A percentile compares a stretch with the other conserved stretches of the same genome.
phyloP scores from a whole-genome alignment of 2,113 vertebrate species.

The Anas platyrhynchos region DNA sequence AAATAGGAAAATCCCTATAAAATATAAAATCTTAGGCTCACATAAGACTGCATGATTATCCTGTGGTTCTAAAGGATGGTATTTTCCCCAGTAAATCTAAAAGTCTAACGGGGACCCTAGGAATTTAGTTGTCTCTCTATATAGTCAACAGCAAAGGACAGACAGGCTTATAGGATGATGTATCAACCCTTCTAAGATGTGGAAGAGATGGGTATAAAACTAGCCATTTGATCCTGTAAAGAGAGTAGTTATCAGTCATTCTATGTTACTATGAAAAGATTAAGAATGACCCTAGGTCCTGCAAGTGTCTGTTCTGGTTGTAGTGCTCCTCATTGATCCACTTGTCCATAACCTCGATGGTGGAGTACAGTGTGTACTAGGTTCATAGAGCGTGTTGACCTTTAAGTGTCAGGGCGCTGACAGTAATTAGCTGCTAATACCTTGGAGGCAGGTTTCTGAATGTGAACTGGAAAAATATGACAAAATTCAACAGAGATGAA shows the following conservation, averaged over 20 bases:
- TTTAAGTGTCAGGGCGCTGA: neutral
- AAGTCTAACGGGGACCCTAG: neutral
- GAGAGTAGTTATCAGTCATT: neutral
- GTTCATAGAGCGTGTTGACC: neutral
- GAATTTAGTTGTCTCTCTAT: neutral
- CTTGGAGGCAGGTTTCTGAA: neutral
- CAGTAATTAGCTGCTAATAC: neutral
- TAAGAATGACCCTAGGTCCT: neutral
- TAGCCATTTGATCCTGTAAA: neutral
- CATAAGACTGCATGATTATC: neutral
- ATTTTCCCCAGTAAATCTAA: neutral
- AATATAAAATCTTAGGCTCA: neutral
- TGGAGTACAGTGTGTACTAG: neutral
- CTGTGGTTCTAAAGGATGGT: neutral
- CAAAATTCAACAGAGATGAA: neutral
- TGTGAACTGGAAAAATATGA: neutral
- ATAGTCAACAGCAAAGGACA: neutral
- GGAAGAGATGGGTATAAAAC: neutral
- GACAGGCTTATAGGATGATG: neutral
- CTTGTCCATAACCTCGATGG: neutral
- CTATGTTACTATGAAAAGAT: neutral
- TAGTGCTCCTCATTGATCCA: rapidly evolving
- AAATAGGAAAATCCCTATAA: neutral
- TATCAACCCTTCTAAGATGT: neutral
- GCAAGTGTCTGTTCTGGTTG: neutral